Base-by-base conservation (phyloP, 2,797 vertebrate species). In the Thaleichthys pacificus region DNA sequence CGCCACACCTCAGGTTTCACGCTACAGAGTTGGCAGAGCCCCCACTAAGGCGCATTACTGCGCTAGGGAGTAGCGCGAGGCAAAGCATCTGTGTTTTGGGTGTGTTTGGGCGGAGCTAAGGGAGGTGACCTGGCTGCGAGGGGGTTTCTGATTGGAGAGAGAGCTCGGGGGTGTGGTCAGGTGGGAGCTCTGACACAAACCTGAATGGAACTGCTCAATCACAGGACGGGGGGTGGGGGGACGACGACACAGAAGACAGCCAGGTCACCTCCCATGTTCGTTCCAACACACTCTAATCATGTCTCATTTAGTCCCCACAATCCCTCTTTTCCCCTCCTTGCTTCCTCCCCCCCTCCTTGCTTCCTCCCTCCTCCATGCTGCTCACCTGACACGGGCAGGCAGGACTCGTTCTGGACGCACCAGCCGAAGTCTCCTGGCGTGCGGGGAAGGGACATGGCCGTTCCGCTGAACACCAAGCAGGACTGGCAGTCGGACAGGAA, bases 401-500 rank as follows among this genome's bases (percentile, higher is more conserved):
- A 98, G 84, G 95, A 95, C 78, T 96, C 96, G 1, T 96, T 97
- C 89, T 98, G 96, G 79, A 97, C 96, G 76, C 96, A 98, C 96
- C 96, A 97, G 69, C 96, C 96, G 66, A 97, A 94, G 84, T 95
- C 91, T 0, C 94, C 95, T 0, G 95, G 94, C 21, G 95, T 92
- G 19, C 90, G 93, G 2, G 94, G 94, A 62, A 95, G 89, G 15
- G 89, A 90, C 2, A 89, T 77, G 0, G 93, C 87, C 70, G 89
- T 90, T 60, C 95, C 94, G 49, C 94, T 95, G 85, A 98, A 97
- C 32, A 94, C 94, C 79, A 97, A 87, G 83, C 96, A 98, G 2
- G 96, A 95, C 86, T 97, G 96, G 81, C 96, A 98, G 89, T 97
- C 95, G 0, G 93, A 93, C 58, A 97, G 89, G 73, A 97, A 96